Evolutionary conservation across 53 echinoderm and acorn worm species (phyloP).

Genomic region (Mesocentrotus franciscanus): DNA sequence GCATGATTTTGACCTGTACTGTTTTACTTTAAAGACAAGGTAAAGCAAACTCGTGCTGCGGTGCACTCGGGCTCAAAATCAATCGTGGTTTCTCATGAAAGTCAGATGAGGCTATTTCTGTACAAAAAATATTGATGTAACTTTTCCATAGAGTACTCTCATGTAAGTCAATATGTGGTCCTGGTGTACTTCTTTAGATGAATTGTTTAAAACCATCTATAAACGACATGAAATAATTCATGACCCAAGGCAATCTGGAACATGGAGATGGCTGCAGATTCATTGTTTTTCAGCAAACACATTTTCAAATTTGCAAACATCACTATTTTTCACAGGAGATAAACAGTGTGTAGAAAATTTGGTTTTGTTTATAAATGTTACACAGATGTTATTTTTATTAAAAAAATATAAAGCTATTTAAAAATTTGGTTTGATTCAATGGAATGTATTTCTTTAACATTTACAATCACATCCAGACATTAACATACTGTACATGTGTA

Average conservation of each 20-base stretch:
- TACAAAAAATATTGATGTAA: slow-evolving; percentile 51
- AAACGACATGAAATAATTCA: background rate
- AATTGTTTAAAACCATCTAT: background rate
- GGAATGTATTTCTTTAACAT: too few relatives aligned
- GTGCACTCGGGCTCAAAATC: slow-evolving; percentile 28
- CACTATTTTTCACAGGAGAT: too few relatives aligned
- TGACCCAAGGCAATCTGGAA: background rate
- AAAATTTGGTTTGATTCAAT: too few relatives aligned
- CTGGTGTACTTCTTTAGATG: background rate
- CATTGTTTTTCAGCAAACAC: too few relatives aligned
- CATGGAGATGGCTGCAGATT: too few relatives aligned
- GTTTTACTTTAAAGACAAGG: background rate
- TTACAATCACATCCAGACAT: too few relatives aligned
- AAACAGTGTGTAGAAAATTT: too few relatives aligned
- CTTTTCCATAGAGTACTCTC: slow-evolving; percentile 31
- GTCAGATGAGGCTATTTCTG: slow-evolving; percentile 45
- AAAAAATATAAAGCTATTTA: too few relatives aligned
- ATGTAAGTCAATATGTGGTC: slow-evolving; percentile 21
- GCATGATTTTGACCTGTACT: background rate
- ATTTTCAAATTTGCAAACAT: too few relatives aligned
- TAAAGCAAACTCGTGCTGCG: background rate
- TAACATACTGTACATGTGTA: too few relatives aligned
- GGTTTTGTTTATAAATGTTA: too few relatives aligned
- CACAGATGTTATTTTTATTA: too few relatives aligned
- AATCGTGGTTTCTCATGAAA: slow-evolving; percentile 25